Base-by-base conservation (phyloP, 2,113 vertebrate species). In the Bos indicus region DNA sequence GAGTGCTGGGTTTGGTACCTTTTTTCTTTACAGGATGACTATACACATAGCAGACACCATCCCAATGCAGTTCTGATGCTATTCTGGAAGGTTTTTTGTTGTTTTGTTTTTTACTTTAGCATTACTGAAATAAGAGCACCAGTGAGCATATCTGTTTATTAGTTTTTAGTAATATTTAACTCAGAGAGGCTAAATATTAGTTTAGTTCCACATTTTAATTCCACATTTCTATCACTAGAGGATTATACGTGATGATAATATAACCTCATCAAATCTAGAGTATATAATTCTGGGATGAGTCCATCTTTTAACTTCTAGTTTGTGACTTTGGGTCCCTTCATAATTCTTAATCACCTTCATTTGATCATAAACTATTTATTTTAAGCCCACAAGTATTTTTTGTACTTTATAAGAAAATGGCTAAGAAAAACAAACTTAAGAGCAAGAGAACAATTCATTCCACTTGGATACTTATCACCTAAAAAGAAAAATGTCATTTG, bases 131-230 rank as follows among this genome's bases (percentile, higher is more conserved):
- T 59, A 60, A 88, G 40, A 81, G 83, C 13, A 56, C 64, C 56
- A 54, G 33, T 26, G 19, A 82, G 59, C 21, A 56, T 77, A 64
- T 78, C 19, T 77, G 52, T 64, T 77, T 88, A 60, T 43, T 62
- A 77, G 36, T 87, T 93, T 96, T 88, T 95, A 98, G 86, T 88
- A 80, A 82, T 82, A 78, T 82, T 94, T 92, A 92, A 84, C 56
- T 88, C 74, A 84, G 54, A 91, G 16, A 85, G 23, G 85, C 80
- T 90, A 90, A 67, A 43, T 74, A 25, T 77, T 77, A 77, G 36
- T 43, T 77, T 77, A 77, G 71, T 40, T 77, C 71, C 36, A 26
- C 36, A 23, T 74, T 94, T 93, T 21, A 67, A 23, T 77, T 71
- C 51, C 3, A 94, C 8, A 71, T 89, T 90, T 90, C 81, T 84